These are phyloP conservation scores for Tenthredo scrophulariae DNA, from an alignment of 2,888 invertebrate genomes.

Conservation along the genomic window DNA sequence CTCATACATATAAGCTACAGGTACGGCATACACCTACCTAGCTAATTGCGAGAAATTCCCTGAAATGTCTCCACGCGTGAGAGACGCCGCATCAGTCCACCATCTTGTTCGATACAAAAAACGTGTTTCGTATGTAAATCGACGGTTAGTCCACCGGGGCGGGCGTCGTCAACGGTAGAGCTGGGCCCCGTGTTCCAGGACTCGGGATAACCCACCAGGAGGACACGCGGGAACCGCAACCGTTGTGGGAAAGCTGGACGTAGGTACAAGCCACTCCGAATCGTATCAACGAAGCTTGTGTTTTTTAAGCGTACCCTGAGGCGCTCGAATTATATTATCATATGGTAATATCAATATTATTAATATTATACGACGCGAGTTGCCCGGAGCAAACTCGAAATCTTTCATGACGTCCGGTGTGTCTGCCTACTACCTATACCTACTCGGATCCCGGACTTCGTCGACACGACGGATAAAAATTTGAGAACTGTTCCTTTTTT, in stretches of 20 bases:
- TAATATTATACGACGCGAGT: constrained; percentile 49
- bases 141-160: constrained; percentile 51
- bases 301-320: constrained; percentile 61
- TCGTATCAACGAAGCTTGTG: constrained; percentile 53
- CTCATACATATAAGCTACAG: neutral
- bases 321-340: constrained; percentile 65
- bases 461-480: constrained; percentile 6
- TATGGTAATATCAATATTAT: constrained; percentile 64
- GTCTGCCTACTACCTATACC: neutral
- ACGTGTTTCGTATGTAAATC: constrained; percentile 68
- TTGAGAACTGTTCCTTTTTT: neutral
- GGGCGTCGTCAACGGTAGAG: constrained; percentile 50
- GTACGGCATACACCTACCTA: neutral
- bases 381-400: constrained; percentile 43
- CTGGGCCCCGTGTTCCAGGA: constrained; percentile 33
- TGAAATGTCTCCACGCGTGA: constrained; percentile 50
- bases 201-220: constrained; percentile 4
- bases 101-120: constrained; percentile 58
- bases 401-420: constrained; percentile 38
- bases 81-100: constrained; percentile 44
- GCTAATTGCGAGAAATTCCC: constrained; percentile 48
- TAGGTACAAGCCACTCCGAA: constrained; percentile 32
- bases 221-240: constrained; percentile 34
- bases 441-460: constrained; percentile 1
- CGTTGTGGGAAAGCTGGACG: constrained; percentile 39